A percentile compares a stretch with the other conserved stretches of the same genome.
These are phyloP conservation scores for Pteria penguin DNA, from an alignment of 2,888 invertebrate species.

Conservation along the genomic window DNA sequence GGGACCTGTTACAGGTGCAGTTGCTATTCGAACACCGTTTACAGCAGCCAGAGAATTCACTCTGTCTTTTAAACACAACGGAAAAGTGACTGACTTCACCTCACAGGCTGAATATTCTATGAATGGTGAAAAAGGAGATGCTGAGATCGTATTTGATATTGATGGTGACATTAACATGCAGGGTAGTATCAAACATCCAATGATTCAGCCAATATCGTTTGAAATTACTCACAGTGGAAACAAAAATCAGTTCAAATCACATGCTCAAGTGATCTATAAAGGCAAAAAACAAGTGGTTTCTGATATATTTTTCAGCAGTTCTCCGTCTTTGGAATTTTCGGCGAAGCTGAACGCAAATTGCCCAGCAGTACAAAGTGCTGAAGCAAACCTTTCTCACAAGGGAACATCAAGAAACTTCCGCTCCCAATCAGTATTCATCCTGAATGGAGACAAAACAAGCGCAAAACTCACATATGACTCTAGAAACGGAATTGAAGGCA, in stretches of 20 bases:
- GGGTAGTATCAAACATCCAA: slow-evolving; percentile 11
- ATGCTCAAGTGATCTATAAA: slow-evolving; percentile 24
- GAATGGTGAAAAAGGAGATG: slow-evolving; percentile 20
- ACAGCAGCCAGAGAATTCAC: neutral
- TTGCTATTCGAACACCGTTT: slow-evolving; percentile 36
- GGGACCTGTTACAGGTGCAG: no score
- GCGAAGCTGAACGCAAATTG: slow-evolving; percentile 35
- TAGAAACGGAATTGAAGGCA: slow-evolving; percentile 23
- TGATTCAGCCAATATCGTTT: slow-evolving; percentile 8
- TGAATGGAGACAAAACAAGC: slow-evolving; percentile 14
- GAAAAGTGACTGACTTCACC: slow-evolving; percentile 31
- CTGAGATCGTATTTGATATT: slow-evolving; percentile 7
- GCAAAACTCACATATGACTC: slow-evolving; percentile 12
- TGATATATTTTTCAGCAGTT: slow-evolving; percentile 31
- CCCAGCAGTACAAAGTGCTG: slow-evolving; percentile 13
- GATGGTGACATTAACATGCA: neutral
- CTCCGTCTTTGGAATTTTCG: slow-evolving; percentile 20
- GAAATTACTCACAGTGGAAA: slow-evolving; percentile 15
- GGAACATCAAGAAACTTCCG: slow-evolving; percentile 13
- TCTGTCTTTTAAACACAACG: slow-evolving; percentile 10
- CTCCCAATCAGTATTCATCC: neutral
- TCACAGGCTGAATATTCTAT: slow-evolving; percentile 25
- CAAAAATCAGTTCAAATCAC: neutral
- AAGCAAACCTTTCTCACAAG: neutral
- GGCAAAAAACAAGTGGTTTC: slow-evolving; percentile 33